These are phyloP conservation scores for Halocynthia roretzi DNA, from an alignment of 23 tunicate species.

Conservation along the genomic window DNA sequence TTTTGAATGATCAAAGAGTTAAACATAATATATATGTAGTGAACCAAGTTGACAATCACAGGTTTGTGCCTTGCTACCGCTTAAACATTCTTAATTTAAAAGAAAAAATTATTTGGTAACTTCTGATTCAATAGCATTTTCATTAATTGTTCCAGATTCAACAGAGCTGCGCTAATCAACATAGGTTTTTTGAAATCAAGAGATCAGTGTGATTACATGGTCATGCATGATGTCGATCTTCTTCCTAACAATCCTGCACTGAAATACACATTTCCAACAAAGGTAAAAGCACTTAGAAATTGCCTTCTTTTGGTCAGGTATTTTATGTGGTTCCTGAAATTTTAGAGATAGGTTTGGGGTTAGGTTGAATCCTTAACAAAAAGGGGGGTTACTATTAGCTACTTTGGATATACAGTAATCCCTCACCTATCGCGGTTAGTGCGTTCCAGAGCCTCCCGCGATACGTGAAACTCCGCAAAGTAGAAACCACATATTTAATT, in stretches of 20 bases:
- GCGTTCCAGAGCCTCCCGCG: no score
- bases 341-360: no score
- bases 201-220: slow-evolving; percentile 83
- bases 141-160: slow-evolving; percentile 43
- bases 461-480: no score
- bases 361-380: no score
- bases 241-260: slow-evolving; percentile 80
- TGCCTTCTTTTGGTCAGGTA: no score
- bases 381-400: no score
- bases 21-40: slow-evolving; percentile 76
- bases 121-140: background rate
- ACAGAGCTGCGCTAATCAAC: slow-evolving; percentile 89
- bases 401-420: no score
- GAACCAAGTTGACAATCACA: slow-evolving; percentile 84
- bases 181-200: slow-evolving; percentile 74
- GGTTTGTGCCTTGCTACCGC: slow-evolving; percentile 26
- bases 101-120: slow-evolving; percentile 5
- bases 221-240: slow-evolving; percentile 99
- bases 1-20: slow-evolving; percentile 69
- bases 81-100: background rate
- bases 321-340: no score
- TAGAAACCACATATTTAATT: no score
- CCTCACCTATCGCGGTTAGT: no score
- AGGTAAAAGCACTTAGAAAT: slow-evolving; percentile 10
- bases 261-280: slow-evolving; percentile 56